Percentiles rank a stretch among this genome's conserved stretches.
phyloP scores from a whole-genome alignment of 2,888 invertebrate species.

The Sicus ferrugineus region DNA sequence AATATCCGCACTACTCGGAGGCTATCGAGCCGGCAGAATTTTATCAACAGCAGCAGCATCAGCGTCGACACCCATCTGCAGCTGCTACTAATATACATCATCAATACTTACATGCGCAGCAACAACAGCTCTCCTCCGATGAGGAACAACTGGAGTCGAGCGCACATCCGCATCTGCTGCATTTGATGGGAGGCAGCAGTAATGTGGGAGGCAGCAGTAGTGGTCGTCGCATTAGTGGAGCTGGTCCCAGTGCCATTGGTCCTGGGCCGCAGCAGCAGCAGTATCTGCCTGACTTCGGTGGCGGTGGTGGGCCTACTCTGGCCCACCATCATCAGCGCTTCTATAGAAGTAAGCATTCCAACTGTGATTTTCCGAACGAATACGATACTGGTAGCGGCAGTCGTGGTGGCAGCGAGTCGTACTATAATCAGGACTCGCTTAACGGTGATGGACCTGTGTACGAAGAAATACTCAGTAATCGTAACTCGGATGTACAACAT shows the following conservation, averaged over 20 bases:
- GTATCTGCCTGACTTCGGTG: slow-evolving; percentile 29
- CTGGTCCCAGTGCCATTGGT: slow-evolving; percentile 43
- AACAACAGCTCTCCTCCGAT: slow-evolving; percentile 59
- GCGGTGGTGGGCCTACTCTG: slow-evolving; percentile 27
- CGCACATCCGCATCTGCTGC: slow-evolving; percentile 56
- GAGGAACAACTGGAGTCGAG: slow-evolving; percentile 56
- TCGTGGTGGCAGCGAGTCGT: slow-evolving; percentile 52
- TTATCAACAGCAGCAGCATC: slow-evolving; percentile 48
- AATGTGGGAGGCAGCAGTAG: slow-evolving; percentile 45
- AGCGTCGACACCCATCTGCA: slow-evolving; percentile 39
- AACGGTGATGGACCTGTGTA: slow-evolving; percentile 59
- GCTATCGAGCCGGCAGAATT: slow-evolving; percentile 55
- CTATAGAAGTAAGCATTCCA: slow-evolving; percentile 62
- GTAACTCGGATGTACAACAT: slow-evolving; percentile 59
- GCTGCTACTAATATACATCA: slow-evolving; percentile 42
- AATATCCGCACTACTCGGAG: slow-evolving; percentile 58
- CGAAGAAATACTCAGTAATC: slow-evolving; percentile 62
- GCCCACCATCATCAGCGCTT: slow-evolving; percentile 50
- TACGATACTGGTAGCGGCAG: slow-evolving; percentile 43
- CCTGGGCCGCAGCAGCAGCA: slow-evolving; percentile 49
- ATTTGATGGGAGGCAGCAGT: slow-evolving; percentile 43
- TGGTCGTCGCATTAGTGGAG: slow-evolving; percentile 39
- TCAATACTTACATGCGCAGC: slow-evolving; percentile 42
- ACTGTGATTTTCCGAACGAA: slow-evolving; percentile 54
- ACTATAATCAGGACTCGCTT: slow-evolving; percentile 56